Base-by-base conservation (phyloP, 2,797 vertebrate species). In the Huso huso region DNA sequence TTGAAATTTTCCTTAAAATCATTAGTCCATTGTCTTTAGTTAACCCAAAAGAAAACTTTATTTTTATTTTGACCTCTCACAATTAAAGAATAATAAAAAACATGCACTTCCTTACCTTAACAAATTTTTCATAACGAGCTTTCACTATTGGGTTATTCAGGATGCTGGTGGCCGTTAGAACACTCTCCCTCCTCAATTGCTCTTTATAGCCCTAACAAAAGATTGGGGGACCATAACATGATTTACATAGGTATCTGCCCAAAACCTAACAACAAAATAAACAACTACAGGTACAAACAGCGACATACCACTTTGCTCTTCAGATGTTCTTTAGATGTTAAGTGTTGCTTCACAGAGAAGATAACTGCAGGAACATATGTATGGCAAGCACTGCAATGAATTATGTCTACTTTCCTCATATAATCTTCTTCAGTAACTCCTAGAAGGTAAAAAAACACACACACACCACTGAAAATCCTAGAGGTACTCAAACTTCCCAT, bases 121-220 rank as follows among this genome's bases (percentile, higher is more conserved):
- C 83, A 73, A 91, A 93, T 49, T 88, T 87, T 68, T 92, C 91
- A 0, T 91, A 93, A 57, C 91, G 85, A 12, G 86, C 84, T 71
- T 91, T 93, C 70, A 93, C 86, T 75, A 90, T 88, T 57, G 90
- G 90, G 74, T 92, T 93, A 80, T 92, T 93, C 82, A 93, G 84
- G 75, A 93, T 93, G 78, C 91, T 93, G 70, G 89, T 91, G 74
- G 92, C 92, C 65, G 90, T 92, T 73, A 92, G 84, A 62, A 93
- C 90, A 65, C 92, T 93, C 71, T 93, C 92, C 70, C 89, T 87
- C 81, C 91, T 92, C 77, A 93, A 90, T 78, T 92, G 91, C 71
- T 93, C 91, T 79, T 90, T 92, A 71, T 91, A 93, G 60, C 84
- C 85, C 91, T 93, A 71, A 15, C 59, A 78, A 76, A 75, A 57